Evolutionary conservation across 2,797 vertebrate genomes (phyloP).

Genomic region (Pygocentrus nattereri): DNA sequence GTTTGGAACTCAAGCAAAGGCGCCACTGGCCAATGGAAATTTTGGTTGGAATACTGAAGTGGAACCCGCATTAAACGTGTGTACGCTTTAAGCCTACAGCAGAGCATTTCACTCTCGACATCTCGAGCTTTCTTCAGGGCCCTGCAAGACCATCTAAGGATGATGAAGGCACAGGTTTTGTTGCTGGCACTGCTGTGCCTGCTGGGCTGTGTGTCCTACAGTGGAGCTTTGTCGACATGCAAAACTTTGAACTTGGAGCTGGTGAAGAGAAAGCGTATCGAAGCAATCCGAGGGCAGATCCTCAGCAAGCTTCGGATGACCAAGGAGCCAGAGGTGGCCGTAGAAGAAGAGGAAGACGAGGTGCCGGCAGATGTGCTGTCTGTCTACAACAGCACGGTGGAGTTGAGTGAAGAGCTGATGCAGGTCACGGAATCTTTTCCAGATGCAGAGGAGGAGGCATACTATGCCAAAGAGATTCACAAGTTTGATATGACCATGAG

Average conservation of each 20-base stretch:
- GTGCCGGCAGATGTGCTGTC: constrained; percentile 74
- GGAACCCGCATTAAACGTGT: constrained; percentile 28
- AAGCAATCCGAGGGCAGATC: constrained; percentile 85
- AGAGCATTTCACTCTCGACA: constrained; percentile 1
- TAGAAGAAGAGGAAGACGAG: constrained; percentile 45
- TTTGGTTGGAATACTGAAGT: constrained; percentile 46
- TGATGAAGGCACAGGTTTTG: constrained; percentile 55
- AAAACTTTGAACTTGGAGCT: constrained; percentile 82
- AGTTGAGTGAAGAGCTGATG: constrained; percentile 70
- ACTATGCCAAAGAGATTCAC: constrained; percentile 84
- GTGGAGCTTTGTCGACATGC: constrained; percentile 76
- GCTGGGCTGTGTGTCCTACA: constrained; percentile 60
- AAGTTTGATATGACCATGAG: constrained; percentile 67
- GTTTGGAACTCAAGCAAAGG: constrained; percentile 32
- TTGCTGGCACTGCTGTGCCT: constrained; percentile 67
- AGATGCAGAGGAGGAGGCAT: constrained; percentile 70
- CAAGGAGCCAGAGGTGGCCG: constrained; percentile 70
- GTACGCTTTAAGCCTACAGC: constrained; percentile 17
- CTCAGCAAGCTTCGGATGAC: constrained; percentile 81
- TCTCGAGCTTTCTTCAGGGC: constrained; percentile 13
- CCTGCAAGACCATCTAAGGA: not conserved
- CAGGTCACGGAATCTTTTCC: constrained; percentile 25
- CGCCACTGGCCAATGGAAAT: constrained; percentile 26
- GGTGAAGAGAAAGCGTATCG: constrained; percentile 81
- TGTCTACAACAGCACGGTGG: constrained; percentile 82